These are phyloP conservation scores for Diprion similis DNA, from an alignment of 1,140 invertebrate species.

Conservation along the genomic window DNA sequence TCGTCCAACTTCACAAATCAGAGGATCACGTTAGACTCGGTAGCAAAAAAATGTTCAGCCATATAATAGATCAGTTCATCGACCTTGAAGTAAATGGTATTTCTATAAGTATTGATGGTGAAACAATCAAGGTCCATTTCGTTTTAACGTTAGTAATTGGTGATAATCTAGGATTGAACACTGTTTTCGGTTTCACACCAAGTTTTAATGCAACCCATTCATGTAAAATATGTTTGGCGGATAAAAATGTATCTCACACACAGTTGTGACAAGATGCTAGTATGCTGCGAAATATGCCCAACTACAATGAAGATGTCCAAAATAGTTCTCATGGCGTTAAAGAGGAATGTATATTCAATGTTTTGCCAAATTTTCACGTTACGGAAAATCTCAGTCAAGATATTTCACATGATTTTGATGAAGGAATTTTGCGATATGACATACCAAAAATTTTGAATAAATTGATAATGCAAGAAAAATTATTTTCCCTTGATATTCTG, in stretches of 20 bases:
- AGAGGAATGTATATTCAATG: constrained; percentile 31
- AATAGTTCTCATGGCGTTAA: constrained; percentile 23
- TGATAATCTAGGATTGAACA: constrained; percentile 33
- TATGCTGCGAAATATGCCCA: constrained; percentile 19
- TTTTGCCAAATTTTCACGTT: constrained; percentile 25
- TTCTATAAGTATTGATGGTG: constrained; percentile 14
- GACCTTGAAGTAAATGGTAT: constrained; percentile 25
- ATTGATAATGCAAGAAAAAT: constrained; percentile 17
- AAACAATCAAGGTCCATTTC: constrained; percentile 22
- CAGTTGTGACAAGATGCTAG: constrained; percentile 20
- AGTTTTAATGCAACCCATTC: constrained; percentile 28
- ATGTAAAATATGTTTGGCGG: constrained; percentile 27
- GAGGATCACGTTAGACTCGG: constrained; percentile 23
- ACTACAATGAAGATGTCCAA: constrained; percentile 25
- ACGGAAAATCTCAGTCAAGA: constrained; percentile 23
- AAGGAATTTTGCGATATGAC: constrained; percentile 28
- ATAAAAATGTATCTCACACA: constrained; percentile 17
- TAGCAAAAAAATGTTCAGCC: constrained; percentile 25
- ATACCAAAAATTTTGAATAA: constrained; percentile 22
- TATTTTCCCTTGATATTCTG: constrained; percentile 27
- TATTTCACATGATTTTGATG: constrained; percentile 29
- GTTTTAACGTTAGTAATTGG: constrained; percentile 24
- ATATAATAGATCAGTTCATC: constrained; percentile 25
- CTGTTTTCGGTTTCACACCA: constrained; percentile 29
- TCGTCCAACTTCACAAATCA: constrained; percentile 25